Conservation (phyloP, 2,888 invertebrate species). For the Galeruca laticollis region DNA sequence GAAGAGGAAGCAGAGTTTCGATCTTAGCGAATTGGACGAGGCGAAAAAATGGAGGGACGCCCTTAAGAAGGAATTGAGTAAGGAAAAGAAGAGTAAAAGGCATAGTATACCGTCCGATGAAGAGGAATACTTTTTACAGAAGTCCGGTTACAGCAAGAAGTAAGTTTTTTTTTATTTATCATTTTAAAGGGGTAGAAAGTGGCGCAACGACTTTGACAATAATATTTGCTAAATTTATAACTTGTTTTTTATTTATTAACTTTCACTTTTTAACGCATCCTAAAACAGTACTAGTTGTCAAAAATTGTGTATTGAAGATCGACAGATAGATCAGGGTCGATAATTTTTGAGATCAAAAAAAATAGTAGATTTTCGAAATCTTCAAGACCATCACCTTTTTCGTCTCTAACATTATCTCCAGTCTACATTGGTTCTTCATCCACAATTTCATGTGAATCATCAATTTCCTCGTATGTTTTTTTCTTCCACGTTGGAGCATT, state of each 20-base stretch:
- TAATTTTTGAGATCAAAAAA: no score
- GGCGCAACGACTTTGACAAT: neutral
- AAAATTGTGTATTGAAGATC: no score
- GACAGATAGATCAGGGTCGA: no score
- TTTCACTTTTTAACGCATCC: no score
- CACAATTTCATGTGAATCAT: no score
- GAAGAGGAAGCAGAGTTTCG: constrained; percentile 72
- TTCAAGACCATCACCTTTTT: no score
- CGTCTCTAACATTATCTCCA: no score
- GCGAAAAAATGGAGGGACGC: constrained; percentile 77
- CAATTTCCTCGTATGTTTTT: no score
- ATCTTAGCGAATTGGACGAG: constrained; percentile 75
- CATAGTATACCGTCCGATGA: constrained; percentile 64
- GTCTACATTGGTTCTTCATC: no score
- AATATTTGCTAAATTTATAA: constrained; percentile 5
- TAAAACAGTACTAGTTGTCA: no score
- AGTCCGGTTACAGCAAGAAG: constrained; percentile 65
- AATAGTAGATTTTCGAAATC: no score
- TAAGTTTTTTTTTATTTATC: constrained; percentile 44
- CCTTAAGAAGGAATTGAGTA: constrained; percentile 71
- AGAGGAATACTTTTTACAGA: constrained; percentile 67
- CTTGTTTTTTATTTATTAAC: neutral
- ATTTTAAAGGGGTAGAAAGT: neutral
- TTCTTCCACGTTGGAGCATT: no score
- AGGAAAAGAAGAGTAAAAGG: constrained; percentile 64